Base-by-base conservation (phyloP, 2,797 vertebrate species). In the Enteromius radiatus region DNA sequence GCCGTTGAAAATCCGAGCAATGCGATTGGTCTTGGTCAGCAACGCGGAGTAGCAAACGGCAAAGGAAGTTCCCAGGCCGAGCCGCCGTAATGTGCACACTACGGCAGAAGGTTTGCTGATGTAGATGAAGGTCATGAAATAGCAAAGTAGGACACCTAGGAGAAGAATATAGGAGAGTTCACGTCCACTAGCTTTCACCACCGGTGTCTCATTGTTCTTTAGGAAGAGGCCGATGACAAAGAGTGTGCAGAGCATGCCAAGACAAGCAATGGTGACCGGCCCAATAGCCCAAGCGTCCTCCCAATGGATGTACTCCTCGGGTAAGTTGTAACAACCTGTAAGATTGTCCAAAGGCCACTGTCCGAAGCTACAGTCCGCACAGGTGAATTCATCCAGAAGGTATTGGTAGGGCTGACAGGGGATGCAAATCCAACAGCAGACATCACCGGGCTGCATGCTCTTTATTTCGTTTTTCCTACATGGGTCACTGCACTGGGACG, bases 401-500 rank as follows among this genome's bases (percentile, higher is more conserved):
- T 96, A 99, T 90, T 99, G 97, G 0, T 97, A 97, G 33, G 97
- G 91, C 90, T 99, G 98, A 91, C 98, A 99, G 5, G 97, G 95
- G 75, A 98, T 98, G 86, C 98, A 99, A 89, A 99, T 96, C 98
- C 98, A 99, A 90, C 98, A 99, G 92, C 98, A 99, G n/a, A 98
- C 96, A 23, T 99, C 98, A 2, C 98, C 98, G 0, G 98, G 98
- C 91, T 99, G 98, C 95, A 98, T 96, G 77, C 98, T 99, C 91
- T 99, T 99, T 81, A 98, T 95, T 89, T 99, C 98, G 0, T 99
- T 97, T 92, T 96, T 97, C 88, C 92, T 96, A 92, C 98, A 99
- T 75, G 98, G 98, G 89, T 99, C 98, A 0, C 98, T 99, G 91
- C 98, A 99, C 92, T 98, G 97, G 4, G 98, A 99, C n/a, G 97